Conservation (phyloP, 1,140 invertebrate genomes). For the Cherax quadricarinatus region DNA sequence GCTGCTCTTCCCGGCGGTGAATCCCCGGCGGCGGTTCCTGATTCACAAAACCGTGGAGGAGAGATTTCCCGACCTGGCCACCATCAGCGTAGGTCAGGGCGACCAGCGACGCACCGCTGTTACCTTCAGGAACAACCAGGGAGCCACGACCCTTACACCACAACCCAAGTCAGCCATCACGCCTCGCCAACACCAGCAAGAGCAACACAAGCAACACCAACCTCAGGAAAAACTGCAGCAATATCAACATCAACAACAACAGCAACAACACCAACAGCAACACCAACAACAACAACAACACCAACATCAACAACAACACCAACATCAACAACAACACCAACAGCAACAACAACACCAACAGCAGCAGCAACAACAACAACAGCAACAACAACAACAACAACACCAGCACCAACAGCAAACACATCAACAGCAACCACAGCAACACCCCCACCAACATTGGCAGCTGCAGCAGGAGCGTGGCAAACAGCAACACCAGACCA, state of each 20-base stretch:
- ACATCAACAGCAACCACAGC: background rate
- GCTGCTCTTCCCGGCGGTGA: constrained; percentile 61
- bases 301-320: too few relatives aligned
- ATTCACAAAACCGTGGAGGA: constrained; percentile 65
- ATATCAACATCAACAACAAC: background rate
- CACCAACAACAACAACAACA: too few relatives aligned
- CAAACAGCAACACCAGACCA: background rate
- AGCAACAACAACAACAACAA: background rate
- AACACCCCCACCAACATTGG: constrained; percentile 7
- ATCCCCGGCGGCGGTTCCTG: constrained; percentile 51
- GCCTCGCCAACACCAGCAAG: background rate
- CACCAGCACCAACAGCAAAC: background rate
- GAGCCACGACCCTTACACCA: background rate
- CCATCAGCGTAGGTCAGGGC: constrained; percentile 57
- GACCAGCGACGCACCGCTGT: constrained; percentile 59
- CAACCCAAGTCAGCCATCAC: background rate
- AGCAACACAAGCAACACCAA: constrained; percentile 3
- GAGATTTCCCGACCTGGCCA: constrained; percentile 49
- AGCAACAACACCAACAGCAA: background rate
- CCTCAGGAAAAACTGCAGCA: background rate
- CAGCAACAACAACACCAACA: too few relatives aligned
- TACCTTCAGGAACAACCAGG: constrained; percentile 31
- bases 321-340: too few relatives aligned
- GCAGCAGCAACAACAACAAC: background rate
- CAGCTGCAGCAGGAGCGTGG: background rate